Percentiles rank a stretch among this genome's conserved stretches.
These are phyloP conservation scores for Hydrocynus forskahlii DNA, from an alignment of 2,797 vertebrate species.

Conservation along the genomic window DNA sequence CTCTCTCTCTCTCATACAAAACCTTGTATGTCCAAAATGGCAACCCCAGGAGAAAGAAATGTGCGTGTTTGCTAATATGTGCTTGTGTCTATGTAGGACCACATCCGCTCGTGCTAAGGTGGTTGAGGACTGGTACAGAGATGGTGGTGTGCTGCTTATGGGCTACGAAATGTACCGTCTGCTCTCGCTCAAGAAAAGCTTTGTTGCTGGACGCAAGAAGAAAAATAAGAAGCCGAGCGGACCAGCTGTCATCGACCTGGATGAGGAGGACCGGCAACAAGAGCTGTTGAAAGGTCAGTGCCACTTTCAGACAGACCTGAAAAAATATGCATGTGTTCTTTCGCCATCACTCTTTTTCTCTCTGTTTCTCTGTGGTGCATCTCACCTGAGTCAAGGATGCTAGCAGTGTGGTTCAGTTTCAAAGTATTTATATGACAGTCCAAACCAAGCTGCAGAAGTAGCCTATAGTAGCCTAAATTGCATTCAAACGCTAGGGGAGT, in stretches of 20 bases:
- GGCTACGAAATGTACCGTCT: constrained; percentile 99
- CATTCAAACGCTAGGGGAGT: neutral
- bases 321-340: too few relatives aligned
- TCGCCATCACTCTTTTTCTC: neutral
- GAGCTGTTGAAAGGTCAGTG: constrained; percentile 92
- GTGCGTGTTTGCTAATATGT: neutral
- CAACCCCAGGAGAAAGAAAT: neutral
- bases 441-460: neutral
- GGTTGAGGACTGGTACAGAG: constrained; percentile 91
- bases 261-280: constrained; percentile 96
- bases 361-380: neutral
- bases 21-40: neutral
- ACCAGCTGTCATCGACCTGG: constrained; percentile 96
- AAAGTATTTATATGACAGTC: neutral
- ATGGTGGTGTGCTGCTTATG: constrained; percentile 95
- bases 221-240: constrained; percentile 93
- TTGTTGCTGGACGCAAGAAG: constrained; percentile 91
- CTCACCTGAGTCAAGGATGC: neutral
- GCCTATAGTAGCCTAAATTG: neutral
- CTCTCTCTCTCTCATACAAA: neutral
- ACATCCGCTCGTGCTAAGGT: constrained; percentile 93
- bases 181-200: constrained; percentile 96
- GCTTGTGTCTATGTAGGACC: constrained; percentile 73
- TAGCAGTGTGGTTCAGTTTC: neutral
- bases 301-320: neutral